Evolutionary conservation across 2,888 invertebrate species (phyloP).

Genomic region (Caenorhabditis imperialis): DNA sequence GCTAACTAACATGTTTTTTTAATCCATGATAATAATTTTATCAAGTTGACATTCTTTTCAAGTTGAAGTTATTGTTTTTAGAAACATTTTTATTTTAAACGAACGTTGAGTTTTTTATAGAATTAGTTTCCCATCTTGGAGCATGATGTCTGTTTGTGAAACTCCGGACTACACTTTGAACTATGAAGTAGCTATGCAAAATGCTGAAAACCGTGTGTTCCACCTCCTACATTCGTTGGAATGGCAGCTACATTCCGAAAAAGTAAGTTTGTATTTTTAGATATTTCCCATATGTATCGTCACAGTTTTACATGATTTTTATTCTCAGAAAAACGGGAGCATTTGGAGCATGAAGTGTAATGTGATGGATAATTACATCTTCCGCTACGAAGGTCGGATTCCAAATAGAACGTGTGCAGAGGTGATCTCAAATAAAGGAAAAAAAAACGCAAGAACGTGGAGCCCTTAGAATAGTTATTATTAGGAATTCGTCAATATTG

Average conservation of each 20-base stretch:
- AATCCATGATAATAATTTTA: not conserved
- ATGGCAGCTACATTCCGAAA: constrained; percentile 59
- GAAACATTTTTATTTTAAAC: no score
- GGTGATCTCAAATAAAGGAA: no score
- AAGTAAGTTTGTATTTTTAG: constrained; percentile 27
- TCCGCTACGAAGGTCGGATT: constrained; percentile 59
- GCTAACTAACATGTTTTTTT: not conserved
- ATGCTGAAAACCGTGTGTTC: constrained; percentile 57
- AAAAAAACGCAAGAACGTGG: no score
- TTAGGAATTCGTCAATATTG: no score
- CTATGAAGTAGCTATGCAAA: constrained; percentile 56
- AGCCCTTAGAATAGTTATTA: no score
- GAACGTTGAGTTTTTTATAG: no score
- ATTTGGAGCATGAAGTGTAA: constrained; percentile 61
- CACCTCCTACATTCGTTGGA: constrained; percentile 60
- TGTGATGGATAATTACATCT: constrained; percentile 59
- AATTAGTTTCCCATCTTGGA: no score
- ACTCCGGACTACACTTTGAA: constrained; percentile 8
- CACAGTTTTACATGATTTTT: constrained; percentile 1
- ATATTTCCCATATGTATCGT: not conserved
- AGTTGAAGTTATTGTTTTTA: no score
- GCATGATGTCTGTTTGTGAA: constrained; percentile 34
- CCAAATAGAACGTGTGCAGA: constrained; percentile 55
- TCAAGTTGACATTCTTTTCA: no score
- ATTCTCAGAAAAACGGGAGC: constrained; percentile 55